phyloP scores from a whole-genome alignment of 2,113 vertebrate genomes.

The Eulemur macaco region DNA sequence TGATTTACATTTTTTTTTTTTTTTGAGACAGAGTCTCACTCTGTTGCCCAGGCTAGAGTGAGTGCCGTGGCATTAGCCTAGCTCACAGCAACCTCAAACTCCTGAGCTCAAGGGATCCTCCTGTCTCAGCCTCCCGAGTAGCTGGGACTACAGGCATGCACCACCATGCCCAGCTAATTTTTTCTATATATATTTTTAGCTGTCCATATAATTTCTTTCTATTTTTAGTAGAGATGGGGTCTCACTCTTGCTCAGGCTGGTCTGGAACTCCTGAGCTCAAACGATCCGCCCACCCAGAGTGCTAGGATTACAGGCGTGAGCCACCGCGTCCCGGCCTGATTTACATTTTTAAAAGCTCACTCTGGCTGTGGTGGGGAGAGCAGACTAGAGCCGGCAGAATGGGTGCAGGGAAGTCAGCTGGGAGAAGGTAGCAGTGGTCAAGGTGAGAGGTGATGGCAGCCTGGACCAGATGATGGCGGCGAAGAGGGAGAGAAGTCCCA shows the following conservation, averaged over 20 bases:
- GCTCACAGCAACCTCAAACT: too few relatives aligned
- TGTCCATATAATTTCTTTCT: too few relatives aligned
- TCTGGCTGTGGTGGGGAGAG: background rate
- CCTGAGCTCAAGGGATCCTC: too few relatives aligned
- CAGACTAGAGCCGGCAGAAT: background rate
- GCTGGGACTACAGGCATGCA: too few relatives aligned
- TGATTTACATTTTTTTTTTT: background rate
- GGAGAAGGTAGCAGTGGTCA: background rate
- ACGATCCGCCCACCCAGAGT: too few relatives aligned
- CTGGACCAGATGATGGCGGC: background rate
- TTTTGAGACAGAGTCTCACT: too few relatives aligned
- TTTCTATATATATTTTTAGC: too few relatives aligned
- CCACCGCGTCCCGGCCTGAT: background rate
- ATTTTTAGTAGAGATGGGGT: background rate
- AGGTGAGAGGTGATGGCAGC: background rate
- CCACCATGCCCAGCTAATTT: too few relatives aligned
- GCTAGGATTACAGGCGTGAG: too few relatives aligned
- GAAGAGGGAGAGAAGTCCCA: background rate
- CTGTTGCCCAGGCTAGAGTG: too few relatives aligned
- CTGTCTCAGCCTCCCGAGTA: too few relatives aligned
- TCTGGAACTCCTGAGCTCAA: background rate
- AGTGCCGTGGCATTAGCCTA: too few relatives aligned
- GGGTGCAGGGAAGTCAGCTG: background rate
- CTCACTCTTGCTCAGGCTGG: background rate
- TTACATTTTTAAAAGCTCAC: background rate